Percentiles rank a stretch among this genome's conserved stretches.
phyloP scores from a whole-genome alignment of 2,797 vertebrate species.

The Moxostoma hubbsi region DNA sequence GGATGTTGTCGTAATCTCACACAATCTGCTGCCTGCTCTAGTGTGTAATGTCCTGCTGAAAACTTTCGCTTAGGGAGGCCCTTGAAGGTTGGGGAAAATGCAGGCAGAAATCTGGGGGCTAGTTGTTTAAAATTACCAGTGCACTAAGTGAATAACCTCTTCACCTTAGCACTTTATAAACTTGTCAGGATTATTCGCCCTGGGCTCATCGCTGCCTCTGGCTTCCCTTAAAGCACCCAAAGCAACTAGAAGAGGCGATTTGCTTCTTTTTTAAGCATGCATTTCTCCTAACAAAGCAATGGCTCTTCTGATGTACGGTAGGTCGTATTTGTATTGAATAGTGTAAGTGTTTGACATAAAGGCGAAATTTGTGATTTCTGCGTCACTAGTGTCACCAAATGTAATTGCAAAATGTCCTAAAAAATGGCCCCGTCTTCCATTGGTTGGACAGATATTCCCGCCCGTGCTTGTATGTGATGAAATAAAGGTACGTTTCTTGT shows the following conservation, averaged over 20 bases:
- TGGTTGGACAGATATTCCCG: too few relatives aligned
- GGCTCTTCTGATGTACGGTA: background rate
- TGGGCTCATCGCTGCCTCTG: slow-evolving; percentile 44
- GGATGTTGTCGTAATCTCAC: slow-evolving; percentile 88
- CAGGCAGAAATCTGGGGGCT: slow-evolving; percentile 65
- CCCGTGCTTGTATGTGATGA: too few relatives aligned
- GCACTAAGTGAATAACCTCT: slow-evolving; percentile 77
- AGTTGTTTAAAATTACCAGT: slow-evolving; percentile 80
- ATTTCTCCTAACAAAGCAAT: slow-evolving; percentile 4
- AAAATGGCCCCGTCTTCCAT: too few relatives aligned
- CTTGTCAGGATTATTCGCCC: slow-evolving; percentile 62
- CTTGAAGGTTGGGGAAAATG: slow-evolving; percentile 29
- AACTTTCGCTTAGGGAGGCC: slow-evolving; percentile 76
- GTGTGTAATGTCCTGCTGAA: slow-evolving; percentile 85
- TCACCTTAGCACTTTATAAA: slow-evolving; percentile 73
- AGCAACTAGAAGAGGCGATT: background rate
- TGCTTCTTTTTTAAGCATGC: slow-evolving; percentile 4
- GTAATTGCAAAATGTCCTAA: too few relatives aligned
- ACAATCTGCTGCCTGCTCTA: slow-evolving; percentile 90
- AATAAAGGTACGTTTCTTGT: too few relatives aligned
- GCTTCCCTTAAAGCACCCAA: slow-evolving; percentile 33
- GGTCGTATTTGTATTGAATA: background rate
- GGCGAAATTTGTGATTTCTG: too few relatives aligned
- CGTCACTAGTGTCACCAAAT: too few relatives aligned
- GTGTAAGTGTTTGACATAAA: too few relatives aligned